These are phyloP conservation scores for Myrmecobius fasciatus DNA, from an alignment of 2,113 vertebrate species.

Conservation along the genomic window DNA sequence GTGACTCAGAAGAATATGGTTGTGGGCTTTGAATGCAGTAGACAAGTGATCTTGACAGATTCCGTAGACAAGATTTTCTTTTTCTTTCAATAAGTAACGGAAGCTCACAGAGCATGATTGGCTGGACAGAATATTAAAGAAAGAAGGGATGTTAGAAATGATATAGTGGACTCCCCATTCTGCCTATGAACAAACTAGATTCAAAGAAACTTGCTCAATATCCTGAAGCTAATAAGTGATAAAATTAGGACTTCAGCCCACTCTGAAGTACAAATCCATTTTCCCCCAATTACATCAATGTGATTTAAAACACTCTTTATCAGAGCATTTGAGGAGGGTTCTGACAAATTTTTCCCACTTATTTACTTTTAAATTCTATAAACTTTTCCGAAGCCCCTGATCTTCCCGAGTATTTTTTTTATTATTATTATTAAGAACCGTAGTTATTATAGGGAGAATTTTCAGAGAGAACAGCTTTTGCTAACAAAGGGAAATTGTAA, in stretches of 20 bases:
- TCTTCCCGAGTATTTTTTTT: background rate
- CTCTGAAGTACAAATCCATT: background rate
- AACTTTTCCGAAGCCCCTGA: background rate
- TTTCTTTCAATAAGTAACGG: background rate
- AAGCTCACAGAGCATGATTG: background rate
- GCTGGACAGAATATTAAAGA: background rate
- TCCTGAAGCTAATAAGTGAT: background rate
- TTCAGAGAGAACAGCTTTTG: background rate
- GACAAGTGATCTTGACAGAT: background rate
- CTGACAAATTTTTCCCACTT: background rate
- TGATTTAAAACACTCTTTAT: background rate
- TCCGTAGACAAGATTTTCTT: background rate
- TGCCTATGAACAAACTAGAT: background rate
- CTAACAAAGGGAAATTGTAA: background rate
- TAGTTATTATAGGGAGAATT: background rate
- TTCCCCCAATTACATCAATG: background rate
- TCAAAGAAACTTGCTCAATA: background rate
- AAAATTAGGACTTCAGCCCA: background rate
- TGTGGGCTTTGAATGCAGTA: background rate
- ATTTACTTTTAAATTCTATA: background rate
- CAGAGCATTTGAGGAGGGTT: background rate
- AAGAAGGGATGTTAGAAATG: background rate
- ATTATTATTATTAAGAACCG: background rate
- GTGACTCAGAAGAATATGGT: background rate
- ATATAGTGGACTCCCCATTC: background rate